Evolutionary conservation across 2,113 vertebrate genomes (phyloP).

Genomic region (Calypte anna): DNA sequence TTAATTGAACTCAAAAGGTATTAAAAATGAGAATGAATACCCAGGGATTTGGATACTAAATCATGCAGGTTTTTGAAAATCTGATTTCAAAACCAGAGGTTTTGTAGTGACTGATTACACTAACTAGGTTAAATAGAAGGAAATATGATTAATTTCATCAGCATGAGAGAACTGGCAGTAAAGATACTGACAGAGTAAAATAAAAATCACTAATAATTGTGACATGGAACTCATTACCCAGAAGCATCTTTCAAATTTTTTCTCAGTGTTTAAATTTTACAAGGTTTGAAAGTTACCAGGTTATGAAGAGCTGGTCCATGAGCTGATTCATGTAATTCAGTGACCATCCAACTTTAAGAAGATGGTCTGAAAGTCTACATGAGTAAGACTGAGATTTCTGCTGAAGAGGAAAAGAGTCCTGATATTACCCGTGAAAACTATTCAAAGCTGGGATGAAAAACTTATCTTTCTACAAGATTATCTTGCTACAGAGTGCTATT

Average conservation of each 20-base stretch:
- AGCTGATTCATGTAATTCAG: rapidly evolving
- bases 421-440: neutral
- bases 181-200: neutral
- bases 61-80: neutral
- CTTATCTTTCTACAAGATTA: neutral
- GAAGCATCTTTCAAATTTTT: neutral
- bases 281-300: neutral
- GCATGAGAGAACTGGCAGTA: neutral
- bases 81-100: neutral
- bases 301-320: neutral
- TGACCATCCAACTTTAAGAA: neutral
- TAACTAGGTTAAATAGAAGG: neutral
- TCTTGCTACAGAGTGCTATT: neutral
- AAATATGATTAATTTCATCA: neutral
- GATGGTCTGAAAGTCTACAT: neutral
- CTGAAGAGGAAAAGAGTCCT: neutral
- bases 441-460: neutral
- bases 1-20: neutral
- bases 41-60: neutral
- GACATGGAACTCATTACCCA: neutral
- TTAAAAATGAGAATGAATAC: neutral
- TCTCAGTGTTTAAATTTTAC: neutral
- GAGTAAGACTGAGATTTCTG: neutral
- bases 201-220: neutral
- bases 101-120: neutral